A percentile compares a stretch with the other conserved stretches of the same genome.
Conservation (phyloP, 2,113 vertebrate genomes). For the Fregata magnificens region DNA sequence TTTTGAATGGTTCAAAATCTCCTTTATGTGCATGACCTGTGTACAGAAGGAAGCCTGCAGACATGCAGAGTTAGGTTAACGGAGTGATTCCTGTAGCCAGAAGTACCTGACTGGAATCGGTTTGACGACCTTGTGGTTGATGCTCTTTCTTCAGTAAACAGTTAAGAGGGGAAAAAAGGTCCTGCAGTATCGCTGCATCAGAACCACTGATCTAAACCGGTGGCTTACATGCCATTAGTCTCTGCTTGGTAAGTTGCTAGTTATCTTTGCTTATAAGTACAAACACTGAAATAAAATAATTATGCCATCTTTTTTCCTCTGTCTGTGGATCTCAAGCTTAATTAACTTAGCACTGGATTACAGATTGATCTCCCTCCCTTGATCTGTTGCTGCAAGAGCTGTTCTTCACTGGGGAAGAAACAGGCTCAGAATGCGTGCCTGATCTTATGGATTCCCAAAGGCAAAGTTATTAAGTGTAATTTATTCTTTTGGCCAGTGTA, state of each 20-base stretch:
- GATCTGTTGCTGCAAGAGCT: not conserved
- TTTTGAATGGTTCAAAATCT: not conserved
- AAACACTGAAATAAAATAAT: not conserved
- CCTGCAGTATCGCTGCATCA: not conserved
- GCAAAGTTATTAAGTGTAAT: not conserved
- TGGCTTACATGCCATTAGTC: not conserved
- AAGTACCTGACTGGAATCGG: not conserved
- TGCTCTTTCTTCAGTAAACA: not conserved
- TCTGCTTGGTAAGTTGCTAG: not conserved
- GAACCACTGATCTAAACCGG: not conserved
- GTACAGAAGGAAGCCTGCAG: not conserved
- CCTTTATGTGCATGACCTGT: accelerated
- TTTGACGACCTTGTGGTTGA: accelerated
- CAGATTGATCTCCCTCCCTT: not conserved
- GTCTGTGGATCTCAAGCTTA: not conserved
- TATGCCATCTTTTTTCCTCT: not conserved
- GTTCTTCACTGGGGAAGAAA: not conserved
- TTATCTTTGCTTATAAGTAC: not conserved
- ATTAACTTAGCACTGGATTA: not conserved
- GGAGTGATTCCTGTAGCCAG: not conserved
- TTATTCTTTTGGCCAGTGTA: not conserved
- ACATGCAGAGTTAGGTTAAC: not conserved
- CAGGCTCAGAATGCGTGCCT: not conserved
- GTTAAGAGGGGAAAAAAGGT: not conserved
- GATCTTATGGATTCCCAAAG: not conserved